phyloP scores from a whole-genome alignment of 2,113 vertebrate species.

The Protomyctophum bolini region DNA sequence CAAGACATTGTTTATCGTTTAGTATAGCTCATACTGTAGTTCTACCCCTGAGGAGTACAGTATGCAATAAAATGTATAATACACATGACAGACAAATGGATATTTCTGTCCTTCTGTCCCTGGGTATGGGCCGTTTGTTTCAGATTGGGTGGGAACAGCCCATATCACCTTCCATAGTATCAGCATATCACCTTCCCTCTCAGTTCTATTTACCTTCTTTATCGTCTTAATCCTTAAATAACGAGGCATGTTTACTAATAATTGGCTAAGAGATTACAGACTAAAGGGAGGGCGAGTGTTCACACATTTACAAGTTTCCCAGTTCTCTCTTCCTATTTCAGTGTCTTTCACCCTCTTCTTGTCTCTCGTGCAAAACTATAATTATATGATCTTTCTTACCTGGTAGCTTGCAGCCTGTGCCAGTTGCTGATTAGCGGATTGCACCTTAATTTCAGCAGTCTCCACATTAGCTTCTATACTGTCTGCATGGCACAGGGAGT shows the following conservation, averaged over 20 bases:
- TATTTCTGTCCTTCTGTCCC: not conserved
- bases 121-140: not conserved
- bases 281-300: too few relatives aligned
- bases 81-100: not conserved
- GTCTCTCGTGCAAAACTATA: too few relatives aligned
- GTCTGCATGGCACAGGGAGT: conserved; percentile 78
- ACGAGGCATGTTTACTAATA: conserved; percentile 7
- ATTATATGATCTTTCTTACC: conserved; percentile 75
- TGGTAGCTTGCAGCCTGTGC: conserved; percentile 88
- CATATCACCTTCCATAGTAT: not conserved
- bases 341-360: not conserved
- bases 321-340: not conserved
- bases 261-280: not conserved
- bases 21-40: not conserved
- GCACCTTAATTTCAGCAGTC: conserved; percentile 86
- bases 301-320: too few relatives aligned
- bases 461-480: conserved; percentile 99
- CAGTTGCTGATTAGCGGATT: conserved; percentile 90
- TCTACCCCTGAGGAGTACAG: not conserved
- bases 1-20: not conserved
- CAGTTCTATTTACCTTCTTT: not conserved
- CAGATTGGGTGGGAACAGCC: not conserved
- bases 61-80: not conserved
- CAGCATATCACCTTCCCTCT: conserved; percentile 14
- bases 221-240: not conserved